phyloP scores from a whole-genome alignment of 2,113 vertebrate genomes.

The Meles meles region DNA sequence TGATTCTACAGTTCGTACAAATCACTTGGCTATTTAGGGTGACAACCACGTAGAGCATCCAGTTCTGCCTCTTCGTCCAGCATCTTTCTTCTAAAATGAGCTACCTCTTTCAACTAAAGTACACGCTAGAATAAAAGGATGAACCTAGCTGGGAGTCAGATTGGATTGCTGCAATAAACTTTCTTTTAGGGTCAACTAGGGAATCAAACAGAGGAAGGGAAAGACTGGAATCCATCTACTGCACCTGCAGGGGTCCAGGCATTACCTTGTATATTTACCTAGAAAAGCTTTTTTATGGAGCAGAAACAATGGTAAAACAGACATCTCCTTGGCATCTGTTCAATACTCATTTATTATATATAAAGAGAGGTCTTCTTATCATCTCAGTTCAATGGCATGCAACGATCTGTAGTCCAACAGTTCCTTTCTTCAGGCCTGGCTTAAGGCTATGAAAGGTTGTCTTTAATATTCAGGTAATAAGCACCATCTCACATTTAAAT shows the following conservation, averaged over 20 bases:
- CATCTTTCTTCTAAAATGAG: conserved; percentile 12
- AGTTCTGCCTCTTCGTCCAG: background rate
- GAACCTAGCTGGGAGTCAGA: background rate
- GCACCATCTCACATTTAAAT: background rate
- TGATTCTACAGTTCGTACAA: background rate
- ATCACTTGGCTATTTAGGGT: background rate
- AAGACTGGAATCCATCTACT: background rate
- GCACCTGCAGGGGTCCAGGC: background rate
- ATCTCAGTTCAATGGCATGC: background rate
- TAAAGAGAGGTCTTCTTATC: background rate
- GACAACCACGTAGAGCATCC: background rate
- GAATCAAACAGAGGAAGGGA: background rate
- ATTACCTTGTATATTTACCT: background rate
- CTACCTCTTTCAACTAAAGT: background rate
- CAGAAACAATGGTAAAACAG: background rate
- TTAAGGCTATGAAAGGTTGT: background rate
- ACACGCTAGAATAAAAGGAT: background rate
- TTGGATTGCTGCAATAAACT: background rate
- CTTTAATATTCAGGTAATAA: background rate
- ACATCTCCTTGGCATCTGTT: background rate
- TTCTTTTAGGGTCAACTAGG: conserved; percentile 9
- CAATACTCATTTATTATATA: background rate
- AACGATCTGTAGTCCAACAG: background rate
- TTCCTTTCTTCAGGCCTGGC: background rate
- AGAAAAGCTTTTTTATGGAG: conserved; percentile 31